Conservation (phyloP, 2,888 invertebrate genomes). For the Mamestra brassicae region DNA sequence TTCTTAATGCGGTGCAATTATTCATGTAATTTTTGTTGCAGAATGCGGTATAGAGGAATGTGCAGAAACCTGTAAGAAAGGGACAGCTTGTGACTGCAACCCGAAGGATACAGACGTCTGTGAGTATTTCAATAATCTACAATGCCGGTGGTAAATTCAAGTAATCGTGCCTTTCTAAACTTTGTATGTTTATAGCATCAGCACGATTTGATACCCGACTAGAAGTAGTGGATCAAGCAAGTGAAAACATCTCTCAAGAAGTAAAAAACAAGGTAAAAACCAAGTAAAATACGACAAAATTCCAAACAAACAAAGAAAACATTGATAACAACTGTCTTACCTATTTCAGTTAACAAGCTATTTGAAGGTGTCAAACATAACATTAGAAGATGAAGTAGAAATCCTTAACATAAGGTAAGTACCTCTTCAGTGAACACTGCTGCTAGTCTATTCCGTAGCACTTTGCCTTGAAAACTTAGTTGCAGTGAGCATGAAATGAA, state of each 20-base stretch:
- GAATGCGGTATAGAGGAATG: conserved; percentile 87
- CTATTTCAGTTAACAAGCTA: conserved; percentile 91
- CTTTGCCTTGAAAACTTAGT: neutral
- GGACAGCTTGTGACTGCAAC: conserved; percentile 81
- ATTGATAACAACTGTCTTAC: neutral
- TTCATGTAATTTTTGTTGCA: conserved; percentile 63
- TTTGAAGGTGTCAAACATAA: conserved; percentile 92
- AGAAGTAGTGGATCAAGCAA: conserved; percentile 88
- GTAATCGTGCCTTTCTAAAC: conserved; percentile 39
- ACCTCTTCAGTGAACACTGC: neutral
- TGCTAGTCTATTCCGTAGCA: neutral
- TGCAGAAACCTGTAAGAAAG: conserved; percentile 79
- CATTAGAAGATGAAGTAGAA: conserved; percentile 92
- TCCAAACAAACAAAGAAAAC: neutral
- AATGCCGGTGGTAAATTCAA: neutral
- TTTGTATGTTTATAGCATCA: conserved; percentile 84
- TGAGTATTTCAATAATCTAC: conserved; percentile 68
- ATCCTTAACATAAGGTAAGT: conserved; percentile 93
- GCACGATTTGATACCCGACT: conserved; percentile 92
- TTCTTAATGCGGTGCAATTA: neutral
- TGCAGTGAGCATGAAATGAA: no score
- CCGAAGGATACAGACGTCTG: conserved; percentile 82
- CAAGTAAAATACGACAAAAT: neutral
- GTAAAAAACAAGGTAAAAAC: conserved; percentile 78
- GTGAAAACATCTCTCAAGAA: conserved; percentile 84